A percentile compares a stretch with the other conserved stretches of the same genome.
Evolutionary conservation across 1,140 invertebrate genomes (phyloP).

Genomic region (Pantala flavescens): DNA sequence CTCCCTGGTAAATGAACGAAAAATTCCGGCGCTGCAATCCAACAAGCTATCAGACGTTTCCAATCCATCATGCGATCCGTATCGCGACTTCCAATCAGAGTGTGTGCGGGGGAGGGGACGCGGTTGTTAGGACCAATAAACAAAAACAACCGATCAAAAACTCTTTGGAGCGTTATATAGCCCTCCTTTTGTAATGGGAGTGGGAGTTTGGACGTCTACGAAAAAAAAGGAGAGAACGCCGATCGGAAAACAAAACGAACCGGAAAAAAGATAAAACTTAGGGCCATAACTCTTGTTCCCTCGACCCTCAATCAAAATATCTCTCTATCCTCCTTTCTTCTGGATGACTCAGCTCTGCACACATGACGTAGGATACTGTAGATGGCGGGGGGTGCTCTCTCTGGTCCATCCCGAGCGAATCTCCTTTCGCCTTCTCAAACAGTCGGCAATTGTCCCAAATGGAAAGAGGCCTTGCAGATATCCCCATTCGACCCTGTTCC

Average conservation of each 20-base stretch:
- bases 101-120: neutral
- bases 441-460: too few species aligned
- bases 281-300: neutral
- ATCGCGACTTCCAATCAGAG: neutral
- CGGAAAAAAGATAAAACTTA: neutral
- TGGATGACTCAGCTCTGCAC: too few species aligned
- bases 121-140: neutral
- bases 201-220: neutral
- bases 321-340: too few species aligned
- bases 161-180: neutral
- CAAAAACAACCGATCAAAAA: neutral
- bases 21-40: too few species aligned
- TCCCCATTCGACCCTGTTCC: too few species aligned
- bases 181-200: neutral
- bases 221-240: neutral
- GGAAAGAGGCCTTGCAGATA: too few species aligned
- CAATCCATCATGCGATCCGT: neutral
- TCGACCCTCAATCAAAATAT: neutral
- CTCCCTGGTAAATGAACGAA: too few species aligned
- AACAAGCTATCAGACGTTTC: too few species aligned
- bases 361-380: too few species aligned
- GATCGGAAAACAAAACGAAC: neutral
- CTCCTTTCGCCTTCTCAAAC: too few species aligned
- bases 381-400: too few species aligned
- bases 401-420: too few species aligned